Conservation (phyloP, 2,113 vertebrate species). For the Collichthys lucidus region DNA sequence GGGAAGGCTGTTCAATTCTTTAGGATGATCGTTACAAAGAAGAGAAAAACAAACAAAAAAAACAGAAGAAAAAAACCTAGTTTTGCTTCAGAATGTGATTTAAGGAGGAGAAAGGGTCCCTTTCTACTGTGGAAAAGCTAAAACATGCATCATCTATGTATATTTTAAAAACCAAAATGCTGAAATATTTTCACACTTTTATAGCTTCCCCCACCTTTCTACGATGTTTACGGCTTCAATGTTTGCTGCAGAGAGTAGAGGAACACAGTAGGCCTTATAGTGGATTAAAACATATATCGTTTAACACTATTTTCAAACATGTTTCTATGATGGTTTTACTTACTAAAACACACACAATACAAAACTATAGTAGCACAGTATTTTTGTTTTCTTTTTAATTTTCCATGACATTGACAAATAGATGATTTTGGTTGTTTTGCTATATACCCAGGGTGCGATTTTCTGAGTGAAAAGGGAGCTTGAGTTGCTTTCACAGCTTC, state of each 20-base stretch:
- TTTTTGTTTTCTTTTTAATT: conserved; percentile 12
- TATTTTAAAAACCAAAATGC: conserved; percentile 75
- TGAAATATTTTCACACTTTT: conserved; percentile 77
- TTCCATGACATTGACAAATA: conserved; percentile 1
- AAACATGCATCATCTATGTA: conserved; percentile 47
- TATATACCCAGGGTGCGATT: conserved; percentile 48
- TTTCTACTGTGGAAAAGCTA: conserved; percentile 64
- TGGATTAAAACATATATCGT: conserved; percentile 33
- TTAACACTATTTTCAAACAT: conserved; percentile 61
- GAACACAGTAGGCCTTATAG: conserved; percentile 45
- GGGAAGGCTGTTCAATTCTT: conserved; percentile 52
- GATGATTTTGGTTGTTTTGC: conserved; percentile 16
- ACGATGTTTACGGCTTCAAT: conserved; percentile 77
- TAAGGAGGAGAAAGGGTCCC: conserved; percentile 11
- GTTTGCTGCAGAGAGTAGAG: conserved; percentile 52
- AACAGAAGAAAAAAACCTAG: not conserved
- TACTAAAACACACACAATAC: conserved; percentile 26
- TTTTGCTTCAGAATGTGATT: conserved; percentile 51
- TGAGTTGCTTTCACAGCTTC: not conserved
- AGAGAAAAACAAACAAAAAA: not conserved
- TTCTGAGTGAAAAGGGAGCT: not conserved
- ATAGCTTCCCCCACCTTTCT: conserved; percentile 70
- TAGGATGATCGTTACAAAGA: conserved; percentile 14
- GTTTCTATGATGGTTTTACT: conserved; percentile 29
- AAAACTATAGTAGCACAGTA: conserved; percentile 4